Percentiles rank a stretch among this genome's conserved stretches.
Evolutionary conservation across 2,113 vertebrate genomes (phyloP).

Genomic region (Phodopus roborovskii): DNA sequence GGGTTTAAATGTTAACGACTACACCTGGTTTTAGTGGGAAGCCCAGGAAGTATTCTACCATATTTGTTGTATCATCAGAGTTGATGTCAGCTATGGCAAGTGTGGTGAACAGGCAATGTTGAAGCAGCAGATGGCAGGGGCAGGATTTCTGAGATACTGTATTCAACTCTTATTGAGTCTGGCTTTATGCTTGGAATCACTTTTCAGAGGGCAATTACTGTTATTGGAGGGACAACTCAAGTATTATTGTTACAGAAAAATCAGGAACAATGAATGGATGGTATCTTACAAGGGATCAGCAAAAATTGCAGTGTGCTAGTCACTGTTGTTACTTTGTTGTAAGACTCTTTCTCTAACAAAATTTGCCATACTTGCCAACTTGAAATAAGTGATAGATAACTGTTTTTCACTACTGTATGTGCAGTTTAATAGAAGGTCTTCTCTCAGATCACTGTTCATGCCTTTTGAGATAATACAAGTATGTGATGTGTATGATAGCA

Average conservation of each 20-base stretch:
- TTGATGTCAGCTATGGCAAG: not conserved
- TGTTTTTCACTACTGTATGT: not conserved
- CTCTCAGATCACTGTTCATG: not conserved
- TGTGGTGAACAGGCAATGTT: not conserved
- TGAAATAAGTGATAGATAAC: not conserved
- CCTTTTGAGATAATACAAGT: constrained; percentile 5
- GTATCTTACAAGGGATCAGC: constrained; percentile 3
- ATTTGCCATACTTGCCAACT: not conserved
- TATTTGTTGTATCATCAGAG: not conserved
- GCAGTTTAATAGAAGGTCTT: not conserved
- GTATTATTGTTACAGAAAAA: constrained; percentile 2
- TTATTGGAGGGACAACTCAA: constrained; percentile 39
- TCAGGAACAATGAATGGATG: not conserved
- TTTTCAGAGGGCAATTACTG: not conserved
- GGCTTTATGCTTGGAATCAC: not conserved
- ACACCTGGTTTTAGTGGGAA: not conserved
- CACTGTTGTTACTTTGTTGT: constrained; percentile 10
- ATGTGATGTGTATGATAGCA: constrained; percentile 7
- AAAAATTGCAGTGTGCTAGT: not conserved
- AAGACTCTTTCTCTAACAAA: not conserved
- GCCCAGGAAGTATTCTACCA: not conserved
- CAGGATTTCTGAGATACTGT: constrained; percentile 30
- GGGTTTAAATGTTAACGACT: not conserved
- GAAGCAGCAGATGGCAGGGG: constrained; percentile 19
- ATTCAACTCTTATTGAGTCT: constrained; percentile 19